Base-by-base conservation (phyloP, 2,797 vertebrate species). In the Todus mexicanus region DNA sequence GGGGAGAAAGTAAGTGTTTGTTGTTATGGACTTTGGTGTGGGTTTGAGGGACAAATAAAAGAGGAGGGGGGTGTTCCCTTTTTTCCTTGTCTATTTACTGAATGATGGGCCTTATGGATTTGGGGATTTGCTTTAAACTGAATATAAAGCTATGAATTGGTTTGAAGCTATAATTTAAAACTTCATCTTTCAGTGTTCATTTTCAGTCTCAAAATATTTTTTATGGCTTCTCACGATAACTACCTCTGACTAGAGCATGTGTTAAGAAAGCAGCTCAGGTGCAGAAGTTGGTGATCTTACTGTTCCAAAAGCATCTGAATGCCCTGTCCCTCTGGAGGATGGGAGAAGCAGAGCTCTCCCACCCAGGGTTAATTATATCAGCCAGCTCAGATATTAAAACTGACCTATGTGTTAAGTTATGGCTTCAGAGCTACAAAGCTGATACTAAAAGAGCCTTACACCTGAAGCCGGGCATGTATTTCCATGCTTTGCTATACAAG, bases 1-100 rank as follows among this genome's bases (percentile, higher is more conserved):
- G 99, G 99, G 94, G 99, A 99, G 96, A 99, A 99, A 98, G 99
- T 99, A 98, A 97, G 97, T 95, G 26, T 25, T 15, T 68, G 5
- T 42, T 60, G 2, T 89, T 82, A 53, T 7, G 11, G 37, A 26
- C 5, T 20, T 72, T 77, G 33, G 2, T 45, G 18, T 47, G 37
- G 2, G 66, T 89, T 81, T 76, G 76, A 75, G 40, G 18, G 31
- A 6, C 11, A 70, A 82, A 33, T 47, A 47, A 56, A 27, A 17
- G 42, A 18, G 10, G 27, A 18, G 27, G 7, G 8, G 4, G 5
- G 4, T 13, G 7, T 59, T 77, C 6, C 19, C 2, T 14, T 78
- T 72, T 84, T 45, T 22, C 21, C 22, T 72, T 70, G 21, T 31
- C 64, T 48, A 2, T 63, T 88, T 38, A 73, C 15, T 70, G 16